Conservation (phyloP, 2,797 vertebrate genomes). For the Synaphobranchus kaupii region DNA sequence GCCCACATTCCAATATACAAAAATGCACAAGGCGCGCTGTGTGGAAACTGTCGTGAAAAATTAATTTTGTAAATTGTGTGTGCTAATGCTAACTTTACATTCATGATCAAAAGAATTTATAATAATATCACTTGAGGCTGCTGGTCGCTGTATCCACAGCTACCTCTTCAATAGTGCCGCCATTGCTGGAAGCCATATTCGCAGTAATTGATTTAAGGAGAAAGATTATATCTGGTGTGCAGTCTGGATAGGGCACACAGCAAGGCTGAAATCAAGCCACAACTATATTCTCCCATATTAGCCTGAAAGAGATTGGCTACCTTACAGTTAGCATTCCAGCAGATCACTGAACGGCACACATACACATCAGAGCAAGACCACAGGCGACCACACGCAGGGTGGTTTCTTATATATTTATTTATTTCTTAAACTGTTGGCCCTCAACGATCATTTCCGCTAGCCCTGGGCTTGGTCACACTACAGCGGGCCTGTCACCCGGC, state of each 20-base stretch:
- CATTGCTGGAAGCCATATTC: background rate
- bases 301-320: constrained; percentile 45
- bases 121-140: background rate
- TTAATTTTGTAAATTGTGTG: background rate
- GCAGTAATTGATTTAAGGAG: background rate
- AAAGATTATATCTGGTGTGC: background rate
- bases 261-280: constrained; percentile 32
- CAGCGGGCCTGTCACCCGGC: constrained; percentile 40
- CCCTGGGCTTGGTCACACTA: constrained; percentile 45
- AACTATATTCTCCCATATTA: constrained; percentile 23
- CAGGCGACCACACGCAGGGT: constrained; percentile 41
- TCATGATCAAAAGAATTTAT: background rate
- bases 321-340: constrained; percentile 43
- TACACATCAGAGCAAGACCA: constrained; percentile 32
- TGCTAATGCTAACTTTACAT: background rate
- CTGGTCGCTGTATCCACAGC: background rate
- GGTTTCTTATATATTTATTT: constrained; percentile 32
- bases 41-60: background rate
- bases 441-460: constrained; percentile 47
- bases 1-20: background rate
- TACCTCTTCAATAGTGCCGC: background rate
- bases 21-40: background rate
- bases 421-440: constrained; percentile 36
- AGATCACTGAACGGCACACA: constrained; percentile 30
- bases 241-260: background rate